A percentile compares a stretch with the other conserved stretches of the same genome.
These are phyloP conservation scores for Platysteira castanea DNA, from an alignment of 2,113 vertebrate species.

Conservation along the genomic window DNA sequence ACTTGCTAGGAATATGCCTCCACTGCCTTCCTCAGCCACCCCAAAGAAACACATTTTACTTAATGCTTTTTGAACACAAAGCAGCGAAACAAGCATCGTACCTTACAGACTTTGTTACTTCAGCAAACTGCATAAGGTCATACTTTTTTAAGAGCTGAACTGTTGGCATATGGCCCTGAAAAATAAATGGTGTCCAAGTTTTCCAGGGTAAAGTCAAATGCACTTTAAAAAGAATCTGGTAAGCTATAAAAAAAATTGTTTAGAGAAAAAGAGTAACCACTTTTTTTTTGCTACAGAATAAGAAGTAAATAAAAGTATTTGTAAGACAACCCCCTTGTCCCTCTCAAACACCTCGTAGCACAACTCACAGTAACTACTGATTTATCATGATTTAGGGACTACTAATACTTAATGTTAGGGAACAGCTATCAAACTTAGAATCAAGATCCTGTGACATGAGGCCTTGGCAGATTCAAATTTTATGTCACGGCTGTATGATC, in stretches of 20 bases:
- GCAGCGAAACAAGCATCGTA: slow-evolving; percentile 43
- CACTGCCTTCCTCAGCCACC: background rate
- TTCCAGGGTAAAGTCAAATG: background rate
- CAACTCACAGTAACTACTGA: background rate
- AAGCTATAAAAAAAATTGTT: background rate
- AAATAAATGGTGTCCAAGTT: background rate
- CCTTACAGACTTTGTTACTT: slow-evolving; percentile 93
- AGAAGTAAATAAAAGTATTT: background rate
- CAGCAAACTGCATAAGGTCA: slow-evolving; percentile 94
- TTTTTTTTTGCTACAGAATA: background rate
- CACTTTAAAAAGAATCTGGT: background rate
- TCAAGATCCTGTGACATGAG: background rate
- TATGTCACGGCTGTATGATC: background rate
- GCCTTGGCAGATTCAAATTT: background rate
- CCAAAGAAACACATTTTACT: background rate
- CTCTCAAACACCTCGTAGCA: background rate
- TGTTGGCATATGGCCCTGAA: slow-evolving; percentile 95
- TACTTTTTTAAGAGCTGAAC: slow-evolving; percentile 90
- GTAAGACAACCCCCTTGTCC: background rate
- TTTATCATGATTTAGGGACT: background rate
- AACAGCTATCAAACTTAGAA: background rate
- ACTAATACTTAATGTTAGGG: background rate
- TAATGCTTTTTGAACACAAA: background rate
- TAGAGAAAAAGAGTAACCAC: background rate
- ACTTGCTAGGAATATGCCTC: background rate